Evolutionary conservation across 1,140 invertebrate species (phyloP).

Genomic region (Panulirus ornatus): DNA sequence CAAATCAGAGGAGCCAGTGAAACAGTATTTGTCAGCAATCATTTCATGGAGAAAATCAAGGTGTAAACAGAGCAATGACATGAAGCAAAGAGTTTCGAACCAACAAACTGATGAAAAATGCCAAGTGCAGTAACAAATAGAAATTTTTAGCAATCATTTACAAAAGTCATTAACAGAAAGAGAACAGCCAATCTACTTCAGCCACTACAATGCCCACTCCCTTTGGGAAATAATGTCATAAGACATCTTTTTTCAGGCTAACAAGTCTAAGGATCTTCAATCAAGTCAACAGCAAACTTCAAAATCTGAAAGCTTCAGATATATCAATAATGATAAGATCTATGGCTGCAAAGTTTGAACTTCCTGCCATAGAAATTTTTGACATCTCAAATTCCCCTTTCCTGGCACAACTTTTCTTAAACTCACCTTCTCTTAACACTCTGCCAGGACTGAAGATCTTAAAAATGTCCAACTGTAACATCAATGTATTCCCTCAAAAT

Average conservation of each 20-base stretch:
- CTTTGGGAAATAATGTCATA: too few species aligned
- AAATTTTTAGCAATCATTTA: not conserved
- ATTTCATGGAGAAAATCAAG: too few species aligned
- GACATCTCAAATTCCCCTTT: constrained; percentile 40
- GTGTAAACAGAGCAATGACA: too few species aligned
- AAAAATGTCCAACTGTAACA: constrained; percentile 29
- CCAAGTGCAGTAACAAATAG: not conserved
- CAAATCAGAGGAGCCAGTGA: too few species aligned
- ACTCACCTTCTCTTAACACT: not conserved
- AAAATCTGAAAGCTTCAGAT: constrained; percentile 12
- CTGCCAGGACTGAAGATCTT: constrained; percentile 4
- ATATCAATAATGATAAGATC: not conserved
- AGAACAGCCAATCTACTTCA: not conserved
- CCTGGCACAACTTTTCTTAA: constrained; percentile 27
- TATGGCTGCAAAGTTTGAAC: not conserved
- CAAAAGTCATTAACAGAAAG: not conserved
- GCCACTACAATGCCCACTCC: too few species aligned
- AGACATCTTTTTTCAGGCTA: constrained; percentile 44
- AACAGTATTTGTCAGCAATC: too few species aligned
- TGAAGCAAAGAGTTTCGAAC: too few species aligned
- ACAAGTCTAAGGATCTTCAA: not conserved
- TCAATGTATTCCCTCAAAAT: constrained; percentile 13
- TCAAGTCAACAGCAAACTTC: constrained; percentile 23
- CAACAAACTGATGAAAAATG: not conserved
- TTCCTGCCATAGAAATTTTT: constrained; percentile 26